phyloP scores from a whole-genome alignment of 2,888 invertebrate species.

The Thyatira batis region DNA sequence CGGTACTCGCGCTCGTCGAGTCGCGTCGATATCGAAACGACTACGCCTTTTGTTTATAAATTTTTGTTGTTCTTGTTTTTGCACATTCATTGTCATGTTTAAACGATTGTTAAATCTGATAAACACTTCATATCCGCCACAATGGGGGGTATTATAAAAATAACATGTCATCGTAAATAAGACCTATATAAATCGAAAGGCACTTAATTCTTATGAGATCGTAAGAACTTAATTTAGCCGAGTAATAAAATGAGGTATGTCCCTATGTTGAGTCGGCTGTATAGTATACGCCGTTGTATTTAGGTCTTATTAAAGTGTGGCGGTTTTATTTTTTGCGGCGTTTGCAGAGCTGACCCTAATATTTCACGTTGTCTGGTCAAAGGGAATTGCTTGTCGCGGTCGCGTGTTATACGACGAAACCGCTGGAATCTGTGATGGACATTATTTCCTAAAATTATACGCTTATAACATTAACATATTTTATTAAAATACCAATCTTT shows the following conservation, averaged over 20 bases:
- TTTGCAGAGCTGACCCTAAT: conserved; percentile 57
- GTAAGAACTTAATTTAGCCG: conserved; percentile 61
- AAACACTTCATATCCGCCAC: conserved; percentile 49
- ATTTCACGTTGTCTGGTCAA: conserved; percentile 64
- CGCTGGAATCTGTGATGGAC: conserved; percentile 36
- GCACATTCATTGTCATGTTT: conserved; percentile 36
- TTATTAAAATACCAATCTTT: not conserved
- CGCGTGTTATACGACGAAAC: conserved; percentile 34
- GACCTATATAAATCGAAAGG: conserved; percentile 49
- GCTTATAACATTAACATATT: not conserved
- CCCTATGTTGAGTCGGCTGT: conserved; percentile 30
- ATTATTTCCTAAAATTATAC: not conserved
- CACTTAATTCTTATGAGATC: conserved; percentile 49
- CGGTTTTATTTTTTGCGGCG: conserved; percentile 56
- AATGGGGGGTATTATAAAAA: conserved; percentile 52
- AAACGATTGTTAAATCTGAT: conserved; percentile 52
- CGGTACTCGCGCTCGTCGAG: conserved; percentile 11
- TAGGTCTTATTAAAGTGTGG: conserved; percentile 45
- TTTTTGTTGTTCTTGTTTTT: conserved; percentile 21
- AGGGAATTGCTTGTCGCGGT: conserved; percentile 55
- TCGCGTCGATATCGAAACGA: conserved; percentile 17
- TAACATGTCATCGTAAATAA: conserved; percentile 59
- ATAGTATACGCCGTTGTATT: conserved; percentile 42
- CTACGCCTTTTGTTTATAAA: conserved; percentile 19
- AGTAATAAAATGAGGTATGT: conserved; percentile 58